Evolutionary conservation across 2,888 invertebrate genomes (phyloP).

Genomic region (Parnassius mnemosyne): DNA sequence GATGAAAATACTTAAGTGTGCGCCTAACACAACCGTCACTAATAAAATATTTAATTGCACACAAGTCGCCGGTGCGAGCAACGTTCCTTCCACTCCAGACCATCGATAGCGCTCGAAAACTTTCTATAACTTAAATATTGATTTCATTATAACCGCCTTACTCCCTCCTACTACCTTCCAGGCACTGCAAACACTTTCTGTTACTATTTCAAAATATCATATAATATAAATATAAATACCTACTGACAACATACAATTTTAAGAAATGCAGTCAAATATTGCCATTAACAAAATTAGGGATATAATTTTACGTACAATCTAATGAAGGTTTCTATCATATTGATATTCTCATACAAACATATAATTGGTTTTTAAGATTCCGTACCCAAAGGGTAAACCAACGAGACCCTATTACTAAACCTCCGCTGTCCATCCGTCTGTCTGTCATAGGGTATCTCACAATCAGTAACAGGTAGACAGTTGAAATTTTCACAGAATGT

Average conservation of each 20-base stretch:
- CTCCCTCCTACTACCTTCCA: not conserved
- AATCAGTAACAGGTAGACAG: too few species aligned
- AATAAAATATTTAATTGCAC: slow-evolving; percentile 71
- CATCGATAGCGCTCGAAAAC: not conserved
- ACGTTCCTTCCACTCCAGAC: not conserved
- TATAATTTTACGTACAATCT: too few species aligned
- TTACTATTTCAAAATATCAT: not conserved
- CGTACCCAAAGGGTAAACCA: too few species aligned
- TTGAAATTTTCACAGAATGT: too few species aligned
- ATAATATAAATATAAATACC: not conserved
- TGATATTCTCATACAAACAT: too few species aligned
- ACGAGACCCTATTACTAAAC: too few species aligned
- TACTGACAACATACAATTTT: not conserved
- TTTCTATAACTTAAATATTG: not conserved
- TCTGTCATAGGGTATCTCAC: too few species aligned
- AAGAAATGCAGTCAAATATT: not conserved
- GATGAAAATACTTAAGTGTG: slow-evolving; percentile 40
- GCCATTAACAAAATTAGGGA: too few species aligned
- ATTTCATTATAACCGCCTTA: not conserved
- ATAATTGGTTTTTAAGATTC: too few species aligned
- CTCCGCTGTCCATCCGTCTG: too few species aligned
- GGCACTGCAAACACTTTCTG: slow-evolving; percentile 11
- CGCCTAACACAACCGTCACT: slow-evolving; percentile 65
- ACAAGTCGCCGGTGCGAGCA: slow-evolving; percentile 41
- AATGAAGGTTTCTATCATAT: too few species aligned